phyloP scores from a whole-genome alignment of 2,113 vertebrate species.

The Catharus bicknelli region DNA sequence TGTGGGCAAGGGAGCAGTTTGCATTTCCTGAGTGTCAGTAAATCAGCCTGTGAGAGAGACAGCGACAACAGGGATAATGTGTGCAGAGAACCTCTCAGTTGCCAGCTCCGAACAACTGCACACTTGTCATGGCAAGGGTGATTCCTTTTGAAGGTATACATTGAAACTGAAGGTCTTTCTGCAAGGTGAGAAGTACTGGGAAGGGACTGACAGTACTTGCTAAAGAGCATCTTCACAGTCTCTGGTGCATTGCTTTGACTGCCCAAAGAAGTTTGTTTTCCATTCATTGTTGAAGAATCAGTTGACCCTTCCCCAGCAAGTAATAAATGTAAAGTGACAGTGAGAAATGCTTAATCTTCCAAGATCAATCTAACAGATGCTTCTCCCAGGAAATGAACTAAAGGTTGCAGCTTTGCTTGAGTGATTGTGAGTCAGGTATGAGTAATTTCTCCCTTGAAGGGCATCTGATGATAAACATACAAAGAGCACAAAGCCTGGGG shows the following conservation, averaged over 20 bases:
- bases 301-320: constrained; percentile 36
- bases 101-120: background rate
- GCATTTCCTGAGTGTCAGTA: background rate
- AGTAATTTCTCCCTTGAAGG: constrained; percentile 70
- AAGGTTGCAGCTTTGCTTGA: constrained; percentile 68
- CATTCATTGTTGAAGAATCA: background rate
- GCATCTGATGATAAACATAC: constrained; percentile 68
- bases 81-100: background rate
- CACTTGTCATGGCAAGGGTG: background rate
- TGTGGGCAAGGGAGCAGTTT: background rate
- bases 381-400: constrained; percentile 71
- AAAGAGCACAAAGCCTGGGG: constrained; percentile 56
- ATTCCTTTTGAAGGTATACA: rapidly evolving
- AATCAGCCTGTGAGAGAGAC: background rate
- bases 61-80: rapidly evolving
- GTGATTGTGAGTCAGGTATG: constrained; percentile 71
- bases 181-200: background rate
- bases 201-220: background rate
- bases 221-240: background rate
- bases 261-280: background rate
- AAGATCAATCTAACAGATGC: constrained; percentile 65
- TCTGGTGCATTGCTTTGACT: rapidly evolving
- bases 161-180: background rate
- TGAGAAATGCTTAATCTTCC: constrained; percentile 61
- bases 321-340: constrained; percentile 52